Evolutionary conservation across 2,888 invertebrate genomes (phyloP), one percentile per base, ranked within the genome.

Genomic region (Hirudinaria manillensis): DNA sequence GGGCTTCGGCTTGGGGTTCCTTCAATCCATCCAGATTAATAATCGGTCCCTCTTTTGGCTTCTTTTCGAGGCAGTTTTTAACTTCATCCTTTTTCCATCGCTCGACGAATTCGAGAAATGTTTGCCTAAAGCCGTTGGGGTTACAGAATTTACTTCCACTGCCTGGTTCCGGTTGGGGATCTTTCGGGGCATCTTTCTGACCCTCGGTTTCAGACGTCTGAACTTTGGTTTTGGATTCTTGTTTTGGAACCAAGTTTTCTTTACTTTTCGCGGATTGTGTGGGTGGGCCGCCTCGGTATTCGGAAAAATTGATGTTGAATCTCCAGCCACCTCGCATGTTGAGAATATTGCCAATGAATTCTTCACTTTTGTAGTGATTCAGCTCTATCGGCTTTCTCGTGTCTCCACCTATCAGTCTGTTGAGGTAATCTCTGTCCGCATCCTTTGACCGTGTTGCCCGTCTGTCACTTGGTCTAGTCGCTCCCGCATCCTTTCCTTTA

Each of bases 271-370:
- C 36, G 36, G 10, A 16, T 45, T 45, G 45, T 45, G 1, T 16
- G 16, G 1, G 1, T 16, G 3, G 10, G 45, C 45, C 45, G 45
- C 45, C 16, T 16, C 6, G 45, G 16, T 10, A 45, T 45, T 45
- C 65, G 6, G 73, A 56, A 73, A 73, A 73, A 29, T 32, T 36
- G 38, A 73, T 73, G 38, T 73, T 73, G 73, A 73, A 73, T 34
- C 73, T 29, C 61, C 65, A 73, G 0, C 73, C 73, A 24, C 73
- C 73, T n/a, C 73, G 55, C 73, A 73, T 73, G 24, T 34, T 73
- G 6, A 73, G 21, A 13, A 65, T 45, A 13, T 34, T 32, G 21
- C 73, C 45, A 36, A 73, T 73, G 27, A 73, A 65, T 34, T 73
- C 73, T 32, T 34, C 56, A 45, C 73, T 73, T 34, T 65, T 73